These are phyloP conservation scores for Ceryle rudis DNA, from an alignment of 2,797 vertebrate genomes.

Conservation along the genomic window DNA sequence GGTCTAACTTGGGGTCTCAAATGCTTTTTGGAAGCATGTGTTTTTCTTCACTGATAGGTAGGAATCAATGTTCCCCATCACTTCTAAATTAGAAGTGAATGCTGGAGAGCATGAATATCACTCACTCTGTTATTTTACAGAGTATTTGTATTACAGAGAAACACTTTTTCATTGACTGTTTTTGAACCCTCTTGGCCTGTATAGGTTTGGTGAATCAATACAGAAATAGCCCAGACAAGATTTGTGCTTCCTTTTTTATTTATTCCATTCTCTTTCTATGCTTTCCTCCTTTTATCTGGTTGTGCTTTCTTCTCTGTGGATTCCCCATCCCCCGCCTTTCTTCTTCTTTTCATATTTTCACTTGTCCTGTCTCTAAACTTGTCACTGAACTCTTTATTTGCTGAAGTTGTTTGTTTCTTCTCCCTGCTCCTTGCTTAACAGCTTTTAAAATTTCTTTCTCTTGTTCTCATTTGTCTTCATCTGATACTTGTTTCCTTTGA, in stretches of 20 bases:
- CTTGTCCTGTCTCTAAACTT: background rate
- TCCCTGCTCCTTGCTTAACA: background rate
- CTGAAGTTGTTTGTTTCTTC: background rate
- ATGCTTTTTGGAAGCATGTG: background rate
- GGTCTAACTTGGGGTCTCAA: background rate
- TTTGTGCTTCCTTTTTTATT: background rate
- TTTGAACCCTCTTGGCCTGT: background rate
- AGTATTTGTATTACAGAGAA: background rate
- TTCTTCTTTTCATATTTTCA: background rate
- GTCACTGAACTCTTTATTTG: background rate
- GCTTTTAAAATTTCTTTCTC: background rate
- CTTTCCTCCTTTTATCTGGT: background rate
- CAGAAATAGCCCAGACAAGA: background rate
- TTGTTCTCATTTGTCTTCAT: background rate
- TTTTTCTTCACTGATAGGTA: background rate
- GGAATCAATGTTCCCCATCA: background rate
- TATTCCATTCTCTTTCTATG: background rate
- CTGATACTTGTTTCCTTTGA: background rate
- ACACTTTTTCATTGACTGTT: background rate
- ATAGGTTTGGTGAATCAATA: background rate
- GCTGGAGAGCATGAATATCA: background rate
- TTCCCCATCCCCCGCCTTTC: background rate
- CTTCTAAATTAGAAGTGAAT: background rate
- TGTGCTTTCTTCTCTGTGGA: background rate
- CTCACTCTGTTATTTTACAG: background rate